Percentiles rank a stretch among this genome's conserved stretches.
Conservation (phyloP, 2,113 vertebrate species). For the Apteryx owenii region DNA sequence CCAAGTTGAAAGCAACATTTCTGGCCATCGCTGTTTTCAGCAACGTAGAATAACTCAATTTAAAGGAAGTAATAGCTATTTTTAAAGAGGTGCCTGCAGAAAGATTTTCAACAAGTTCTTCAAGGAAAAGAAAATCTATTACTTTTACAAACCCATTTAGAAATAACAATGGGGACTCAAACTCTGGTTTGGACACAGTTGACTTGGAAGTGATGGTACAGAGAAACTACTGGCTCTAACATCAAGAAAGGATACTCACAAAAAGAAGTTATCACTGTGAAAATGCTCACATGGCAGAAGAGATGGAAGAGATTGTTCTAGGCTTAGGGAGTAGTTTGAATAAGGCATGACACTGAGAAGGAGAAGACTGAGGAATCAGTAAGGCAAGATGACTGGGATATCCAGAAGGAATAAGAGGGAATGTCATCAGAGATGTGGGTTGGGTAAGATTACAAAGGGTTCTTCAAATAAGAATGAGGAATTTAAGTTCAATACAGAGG, state of each 20-base stretch:
- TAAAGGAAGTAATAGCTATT: too few relatives aligned
- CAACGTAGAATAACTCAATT: neutral
- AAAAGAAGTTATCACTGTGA: neutral
- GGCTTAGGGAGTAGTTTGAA: neutral
- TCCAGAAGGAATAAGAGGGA: neutral
- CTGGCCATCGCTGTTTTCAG: neutral
- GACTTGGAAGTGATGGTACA: neutral
- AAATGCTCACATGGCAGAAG: neutral
- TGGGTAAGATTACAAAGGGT: neutral
- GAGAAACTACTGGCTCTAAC: neutral
- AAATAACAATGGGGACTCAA: neutral
- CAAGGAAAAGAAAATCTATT: neutral
- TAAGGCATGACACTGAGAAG: neutral
- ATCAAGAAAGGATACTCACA: neutral
- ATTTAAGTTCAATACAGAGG: neutral
- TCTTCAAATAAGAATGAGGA: conserved; percentile 13
- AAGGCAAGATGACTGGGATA: neutral
- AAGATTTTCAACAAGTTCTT: neutral
- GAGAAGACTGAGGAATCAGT: neutral
- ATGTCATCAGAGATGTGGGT: neutral
- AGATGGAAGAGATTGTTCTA: neutral
- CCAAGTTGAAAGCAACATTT: neutral
- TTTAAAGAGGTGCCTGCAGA: neutral
- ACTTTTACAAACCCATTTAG: neutral
- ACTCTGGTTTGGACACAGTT: neutral